Evolutionary conservation across 23 tunicate species (phyloP), one percentile per base, ranked within the genome.

Genomic region (Trididemnum miniatum): DNA sequence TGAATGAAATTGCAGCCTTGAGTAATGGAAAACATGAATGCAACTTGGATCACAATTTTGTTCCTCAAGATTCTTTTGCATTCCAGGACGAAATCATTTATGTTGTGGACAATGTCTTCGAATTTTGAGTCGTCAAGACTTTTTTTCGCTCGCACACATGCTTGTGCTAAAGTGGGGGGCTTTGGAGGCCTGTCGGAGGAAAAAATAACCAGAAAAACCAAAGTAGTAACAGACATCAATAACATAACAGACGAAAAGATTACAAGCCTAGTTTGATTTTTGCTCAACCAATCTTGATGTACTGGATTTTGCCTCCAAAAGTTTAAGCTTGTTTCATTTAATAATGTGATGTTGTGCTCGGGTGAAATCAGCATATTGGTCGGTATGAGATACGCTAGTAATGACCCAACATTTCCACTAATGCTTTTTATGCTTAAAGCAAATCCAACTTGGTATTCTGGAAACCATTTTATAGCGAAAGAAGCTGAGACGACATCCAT

Each of bases 1-100:
- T 67, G 75, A 32, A 67, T 67, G 32, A 67, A 33, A 24, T 67
- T 67, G n/a, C 38, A 67, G 7, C 75, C 75, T 67, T 67, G 75
- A 31, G 75, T 67, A 32, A 67, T 31, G 7, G 75, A 31, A 67
- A 67, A 67, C 32, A 67, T 31, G 32, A 67, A 7, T 3, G 75
- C 75, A 9, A 32, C n/a, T 67, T 67, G 75, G 5, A 67, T 12
- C 2, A 67, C 7, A 4, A 67, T 7, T 67, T 67, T 67, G 38
- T 67, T 67, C 32, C 38, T 7, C 75, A 67, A 31, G 38, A 67
- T 67, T 31, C 38, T 20, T 32, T 31, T 67, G n/a, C 75, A 31
- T n/a, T 67, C 75, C 2, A 4, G 38, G 32, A 5, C 31, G 32
- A 67, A 67, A 37, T 67, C 75, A 4, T 67, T 67, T 12, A 31